Evolutionary conservation across 2,113 vertebrate species (phyloP).

Genomic region (Choloepus hoffmanni): DNA sequence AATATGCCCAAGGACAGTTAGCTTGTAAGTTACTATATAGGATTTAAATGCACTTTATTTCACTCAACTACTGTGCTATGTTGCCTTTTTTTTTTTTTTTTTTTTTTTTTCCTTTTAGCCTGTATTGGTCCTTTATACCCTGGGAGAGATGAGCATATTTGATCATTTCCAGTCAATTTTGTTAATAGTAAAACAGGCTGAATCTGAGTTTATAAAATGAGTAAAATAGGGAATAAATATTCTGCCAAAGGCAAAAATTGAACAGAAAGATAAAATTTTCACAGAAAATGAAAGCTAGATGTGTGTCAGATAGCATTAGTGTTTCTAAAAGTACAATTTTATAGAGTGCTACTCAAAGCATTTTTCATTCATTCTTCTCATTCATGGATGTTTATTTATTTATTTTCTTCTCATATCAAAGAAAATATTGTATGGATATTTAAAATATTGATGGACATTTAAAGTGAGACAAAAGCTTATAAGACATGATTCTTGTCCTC

Average conservation of each 20-base stretch:
- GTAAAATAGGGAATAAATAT: constrained; percentile 1
- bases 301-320: not conserved
- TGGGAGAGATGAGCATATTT: not conserved
- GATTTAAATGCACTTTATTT: not conserved
- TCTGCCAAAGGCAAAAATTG: not conserved
- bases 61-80: not conserved
- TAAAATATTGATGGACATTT: not conserved
- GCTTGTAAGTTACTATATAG: not conserved
- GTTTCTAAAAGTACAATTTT: not conserved
- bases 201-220: constrained; percentile 5
- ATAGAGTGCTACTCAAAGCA: not conserved
- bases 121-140: not conserved
- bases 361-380: not conserved
- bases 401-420: no score
- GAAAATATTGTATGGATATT: no score
- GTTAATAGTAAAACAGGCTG: not conserved
- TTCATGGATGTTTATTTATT: not conserved
- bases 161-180: constrained; percentile 3
- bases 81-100: not conserved
- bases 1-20: not conserved
- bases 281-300: not conserved
- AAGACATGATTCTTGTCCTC: not conserved
- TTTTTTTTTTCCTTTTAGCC: not conserved
- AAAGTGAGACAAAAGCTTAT: not conserved
- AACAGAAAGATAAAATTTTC: not conserved